Evolutionary conservation across 2,888 invertebrate genomes (phyloP), one percentile per base, ranked within the genome.

Genomic region (Epicampocera succincta): DNA sequence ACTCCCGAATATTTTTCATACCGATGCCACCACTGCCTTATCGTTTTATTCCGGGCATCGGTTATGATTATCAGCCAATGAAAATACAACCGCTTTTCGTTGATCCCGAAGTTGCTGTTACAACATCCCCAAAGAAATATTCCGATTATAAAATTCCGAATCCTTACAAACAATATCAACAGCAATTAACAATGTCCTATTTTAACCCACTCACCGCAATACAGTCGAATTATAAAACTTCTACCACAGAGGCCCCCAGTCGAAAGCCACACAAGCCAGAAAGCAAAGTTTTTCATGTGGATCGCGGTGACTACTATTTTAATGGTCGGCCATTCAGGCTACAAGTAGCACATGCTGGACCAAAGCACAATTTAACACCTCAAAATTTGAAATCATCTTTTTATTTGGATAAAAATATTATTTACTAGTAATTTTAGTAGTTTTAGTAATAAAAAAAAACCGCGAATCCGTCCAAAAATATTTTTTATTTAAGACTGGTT

Each of bases 1-100:
- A 97, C 87, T 97, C 96, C 0, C 95, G 96, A 44, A 95, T 97
- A 85, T 97, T 95, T 90, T 97, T 96, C 91, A 96, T 97, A 80
- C 93, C 96, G 84, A 91, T 97, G 79, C 97, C 97, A 0, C 95
- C 97, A 3, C 94, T 95, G 48, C 96, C 97, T 0, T 97, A 97
- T 91, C 95, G 96, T 92, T 96, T 94, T 89, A 95, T 96, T 2
- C 96, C 96, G 0, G 96, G 96, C 1, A 90, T 96, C 46, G 97
- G 96, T 0, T 96, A 96, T 90, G 94, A 97, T 19, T 96, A 96
- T 0, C 95, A 96, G 85, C 96, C 96, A 0, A 94, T 95, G 1
- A 87, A 87, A 80, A 90, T 90, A 52, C 87, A 87, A 60, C 87
- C 89, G 17, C 54, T 77, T 6, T 54, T 72, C 1, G 56, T 74